Conservation (phyloP, 1,140 invertebrate genomes). For the Lasioglossum baleicum region DNA sequence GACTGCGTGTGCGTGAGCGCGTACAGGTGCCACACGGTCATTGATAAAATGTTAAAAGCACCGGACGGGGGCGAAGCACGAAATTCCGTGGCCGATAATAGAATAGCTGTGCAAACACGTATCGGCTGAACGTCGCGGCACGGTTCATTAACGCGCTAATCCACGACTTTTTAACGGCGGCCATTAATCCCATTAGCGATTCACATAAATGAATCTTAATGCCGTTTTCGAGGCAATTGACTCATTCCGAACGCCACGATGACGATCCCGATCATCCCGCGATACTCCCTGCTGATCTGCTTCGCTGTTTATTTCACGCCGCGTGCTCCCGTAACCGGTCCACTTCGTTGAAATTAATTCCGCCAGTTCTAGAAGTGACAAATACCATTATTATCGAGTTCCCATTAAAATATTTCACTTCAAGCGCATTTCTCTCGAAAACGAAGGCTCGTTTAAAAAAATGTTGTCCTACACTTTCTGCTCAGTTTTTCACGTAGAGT, state of each 20-base stretch:
- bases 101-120: constrained; percentile 61
- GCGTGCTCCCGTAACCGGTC: too few relatives aligned
- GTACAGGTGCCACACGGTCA: constrained; percentile 47
- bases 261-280: background rate
- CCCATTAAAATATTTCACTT: too few relatives aligned
- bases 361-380: too few relatives aligned
- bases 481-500: too few relatives aligned
- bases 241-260: background rate
- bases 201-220: constrained; percentile 40
- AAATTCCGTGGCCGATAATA: constrained; percentile 64
- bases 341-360: too few relatives aligned
- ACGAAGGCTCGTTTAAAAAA: too few relatives aligned
- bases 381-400: too few relatives aligned
- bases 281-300: background rate
- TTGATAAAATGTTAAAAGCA: constrained; percentile 73
- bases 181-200: constrained; percentile 36
- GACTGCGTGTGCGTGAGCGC: background rate
- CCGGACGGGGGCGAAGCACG: background rate
- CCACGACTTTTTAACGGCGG: constrained; percentile 32
- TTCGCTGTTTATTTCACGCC: too few relatives aligned
- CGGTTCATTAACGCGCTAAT: constrained; percentile 46
- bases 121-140: constrained; percentile 44
- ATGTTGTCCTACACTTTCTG: too few relatives aligned
- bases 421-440: too few relatives aligned
- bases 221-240: background rate